Evolutionary conservation across 2,888 invertebrate species (phyloP).

Genomic region (Melanargia galathea): DNA sequence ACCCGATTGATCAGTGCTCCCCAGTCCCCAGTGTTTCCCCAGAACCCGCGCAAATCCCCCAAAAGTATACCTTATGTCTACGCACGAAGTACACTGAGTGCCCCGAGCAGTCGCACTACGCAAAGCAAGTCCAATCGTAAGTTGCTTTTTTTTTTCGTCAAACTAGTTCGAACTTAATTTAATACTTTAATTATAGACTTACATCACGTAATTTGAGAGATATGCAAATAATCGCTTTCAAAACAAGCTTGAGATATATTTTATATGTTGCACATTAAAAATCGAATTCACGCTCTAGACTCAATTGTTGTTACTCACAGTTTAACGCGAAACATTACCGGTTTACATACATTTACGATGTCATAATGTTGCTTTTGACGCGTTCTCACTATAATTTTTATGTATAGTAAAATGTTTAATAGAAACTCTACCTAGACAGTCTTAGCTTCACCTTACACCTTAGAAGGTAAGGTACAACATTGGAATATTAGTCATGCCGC

Average conservation of each 20-base stretch:
- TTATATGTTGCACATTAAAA: conserved; percentile 25
- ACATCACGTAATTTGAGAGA: conserved; percentile 26
- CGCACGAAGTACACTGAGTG: conserved; percentile 28
- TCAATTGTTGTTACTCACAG: conserved; percentile 20
- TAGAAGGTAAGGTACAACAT: background rate
- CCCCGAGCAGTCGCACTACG: conserved; percentile 41
- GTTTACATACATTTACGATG: conserved; percentile 32
- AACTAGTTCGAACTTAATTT: conserved; percentile 20
- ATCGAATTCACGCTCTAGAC: conserved; percentile 27
- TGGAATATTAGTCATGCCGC: background rate
- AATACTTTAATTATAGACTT: conserved; percentile 17
- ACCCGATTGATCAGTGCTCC: conserved; percentile 57
- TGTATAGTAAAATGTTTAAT: background rate
- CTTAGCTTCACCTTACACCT: background rate
- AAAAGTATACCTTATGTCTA: conserved; percentile 24
- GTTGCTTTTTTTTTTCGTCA: conserved; percentile 43
- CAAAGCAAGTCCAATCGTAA: conserved; percentile 63
- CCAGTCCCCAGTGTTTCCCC: conserved; percentile 31
- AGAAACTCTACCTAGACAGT: background rate
- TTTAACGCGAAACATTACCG: conserved; percentile 19
- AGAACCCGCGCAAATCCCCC: background rate
- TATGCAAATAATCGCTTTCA: conserved; percentile 51
- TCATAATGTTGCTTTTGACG: conserved; percentile 32
- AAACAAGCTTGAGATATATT: conserved; percentile 38
- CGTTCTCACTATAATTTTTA: background rate